phyloP scores from a whole-genome alignment of 2,113 vertebrate species.

The Monopterus albus region DNA sequence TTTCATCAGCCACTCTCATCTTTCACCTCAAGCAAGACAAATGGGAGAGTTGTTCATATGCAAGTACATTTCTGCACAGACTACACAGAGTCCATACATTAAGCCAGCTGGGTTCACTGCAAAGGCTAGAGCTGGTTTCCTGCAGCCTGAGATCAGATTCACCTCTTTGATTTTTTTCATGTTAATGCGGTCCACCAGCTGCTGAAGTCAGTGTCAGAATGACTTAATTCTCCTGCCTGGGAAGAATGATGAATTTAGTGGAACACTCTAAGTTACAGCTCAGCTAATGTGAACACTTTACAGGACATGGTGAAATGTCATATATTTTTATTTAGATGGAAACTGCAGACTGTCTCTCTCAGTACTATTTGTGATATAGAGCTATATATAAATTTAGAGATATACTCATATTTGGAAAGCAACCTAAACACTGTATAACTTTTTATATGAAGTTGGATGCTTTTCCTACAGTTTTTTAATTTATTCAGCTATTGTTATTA shows the following conservation, averaged over 20 bases:
- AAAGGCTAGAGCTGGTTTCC: conserved; percentile 60
- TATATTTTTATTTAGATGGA: conserved; percentile 38
- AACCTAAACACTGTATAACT: too few species aligned
- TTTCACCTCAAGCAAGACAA: conserved; percentile 63
- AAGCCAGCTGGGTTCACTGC: conserved; percentile 69
- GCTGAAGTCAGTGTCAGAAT: conserved; percentile 36
- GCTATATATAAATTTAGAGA: neutral
- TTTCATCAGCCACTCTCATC: conserved; percentile 63
- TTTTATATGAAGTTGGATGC: too few species aligned
- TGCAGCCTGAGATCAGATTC: conserved; percentile 58
- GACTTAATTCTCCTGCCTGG: conserved; percentile 21
- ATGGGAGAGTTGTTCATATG: conserved; percentile 55
- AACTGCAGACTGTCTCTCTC: conserved; percentile 6
- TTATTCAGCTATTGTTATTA: too few species aligned
- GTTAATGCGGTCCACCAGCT: conserved; percentile 48
- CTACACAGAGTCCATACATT: conserved; percentile 53
- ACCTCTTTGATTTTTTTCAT: conserved; percentile 35
- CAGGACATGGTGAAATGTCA: conserved; percentile 29
- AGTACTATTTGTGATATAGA: neutral
- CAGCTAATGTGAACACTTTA: conserved; percentile 19
- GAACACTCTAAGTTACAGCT: conserved; percentile 42
- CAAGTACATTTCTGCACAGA: conserved; percentile 38
- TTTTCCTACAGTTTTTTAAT: too few species aligned
- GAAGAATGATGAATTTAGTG: conserved; percentile 41
- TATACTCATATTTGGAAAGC: too few species aligned